Evolutionary conservation across 1,140 invertebrate genomes (phyloP).

Genomic region (Lanistes nyassanus): DNA sequence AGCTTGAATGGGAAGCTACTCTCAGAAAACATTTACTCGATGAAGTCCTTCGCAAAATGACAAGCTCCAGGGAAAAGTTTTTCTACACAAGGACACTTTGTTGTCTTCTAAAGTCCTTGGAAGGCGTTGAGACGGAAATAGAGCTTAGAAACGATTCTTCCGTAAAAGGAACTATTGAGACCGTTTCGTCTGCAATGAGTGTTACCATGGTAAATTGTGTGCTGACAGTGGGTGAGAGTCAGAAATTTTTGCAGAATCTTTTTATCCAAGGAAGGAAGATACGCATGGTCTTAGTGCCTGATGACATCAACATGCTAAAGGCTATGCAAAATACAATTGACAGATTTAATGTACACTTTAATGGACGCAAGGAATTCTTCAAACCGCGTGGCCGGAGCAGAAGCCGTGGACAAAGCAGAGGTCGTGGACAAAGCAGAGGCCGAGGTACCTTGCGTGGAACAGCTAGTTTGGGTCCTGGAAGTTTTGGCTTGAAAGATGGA

Average conservation of each 20-base stretch:
- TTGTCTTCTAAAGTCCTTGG: slow-evolving; percentile 74
- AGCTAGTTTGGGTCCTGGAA: too few relatives aligned
- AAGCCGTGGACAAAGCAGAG: slow-evolving; percentile 1
- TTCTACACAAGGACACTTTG: slow-evolving; percentile 50
- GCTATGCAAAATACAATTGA: slow-evolving; percentile 40
- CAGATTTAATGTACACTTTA: slow-evolving; percentile 8
- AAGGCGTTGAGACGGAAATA: slow-evolving; percentile 74
- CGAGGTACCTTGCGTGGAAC: neutral
- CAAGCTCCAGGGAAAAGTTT: slow-evolving; percentile 48
- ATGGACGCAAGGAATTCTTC: slow-evolving; percentile 14
- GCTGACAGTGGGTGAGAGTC: slow-evolving; percentile 71
- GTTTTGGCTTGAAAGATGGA: too few relatives aligned
- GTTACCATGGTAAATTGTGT: slow-evolving; percentile 73
- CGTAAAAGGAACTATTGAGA: slow-evolving; percentile 71
- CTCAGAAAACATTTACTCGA: too few relatives aligned
- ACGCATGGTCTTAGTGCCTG: slow-evolving; percentile 76
- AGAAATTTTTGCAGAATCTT: slow-evolving; percentile 68
- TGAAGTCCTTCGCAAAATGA: slow-evolving; percentile 32
- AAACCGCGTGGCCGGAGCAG: neutral
- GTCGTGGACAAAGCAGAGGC: neutral
- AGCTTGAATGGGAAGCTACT: too few relatives aligned
- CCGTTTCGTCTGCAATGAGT: slow-evolving; percentile 78
- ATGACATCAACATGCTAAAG: slow-evolving; percentile 53
- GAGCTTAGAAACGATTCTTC: slow-evolving; percentile 76
- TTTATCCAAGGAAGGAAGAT: slow-evolving; percentile 76